Percentiles rank a stretch among this genome's conserved stretches.
phyloP scores from a whole-genome alignment of 2,797 vertebrate genomes.

The Hoplostethus mediterraneus region DNA sequence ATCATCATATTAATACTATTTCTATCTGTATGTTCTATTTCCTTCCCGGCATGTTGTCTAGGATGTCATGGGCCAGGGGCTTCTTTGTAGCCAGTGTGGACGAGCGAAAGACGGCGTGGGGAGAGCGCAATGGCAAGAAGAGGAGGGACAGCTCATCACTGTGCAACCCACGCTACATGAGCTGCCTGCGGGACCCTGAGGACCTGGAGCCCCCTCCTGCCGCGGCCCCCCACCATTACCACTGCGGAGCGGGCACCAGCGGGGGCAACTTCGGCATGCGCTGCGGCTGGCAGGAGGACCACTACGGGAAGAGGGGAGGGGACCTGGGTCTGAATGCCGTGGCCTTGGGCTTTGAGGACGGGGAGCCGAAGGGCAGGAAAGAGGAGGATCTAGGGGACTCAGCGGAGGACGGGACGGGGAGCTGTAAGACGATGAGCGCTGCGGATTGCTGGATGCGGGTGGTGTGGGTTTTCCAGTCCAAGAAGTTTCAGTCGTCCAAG shows the following conservation, averaged over 20 bases:
- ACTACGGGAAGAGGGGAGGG: slow-evolving; percentile 88
- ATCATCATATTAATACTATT: not conserved
- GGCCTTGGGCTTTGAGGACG: slow-evolving; percentile 90
- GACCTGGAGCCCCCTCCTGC: slow-evolving; percentile 78
- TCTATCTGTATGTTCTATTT: slow-evolving; percentile 6
- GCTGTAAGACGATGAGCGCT: slow-evolving; percentile 68
- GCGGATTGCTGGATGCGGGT: slow-evolving; percentile 86
- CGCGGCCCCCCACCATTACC: slow-evolving; percentile 73
- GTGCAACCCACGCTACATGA: slow-evolving; percentile 94
- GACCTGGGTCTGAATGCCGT: slow-evolving; percentile 89
- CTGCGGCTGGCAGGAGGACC: slow-evolving; percentile 96
- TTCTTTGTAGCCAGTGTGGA: slow-evolving; percentile 93
- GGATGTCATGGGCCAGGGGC: slow-evolving; percentile 98
- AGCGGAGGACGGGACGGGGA: slow-evolving; percentile 56
- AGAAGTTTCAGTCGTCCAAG: slow-evolving; percentile 94
- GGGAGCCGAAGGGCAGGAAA: slow-evolving; percentile 81
- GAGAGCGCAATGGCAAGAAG: slow-evolving; percentile 95
- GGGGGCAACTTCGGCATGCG: slow-evolving; percentile 83
- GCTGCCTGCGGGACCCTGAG: slow-evolving; percentile 93
- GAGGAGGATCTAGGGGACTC: slow-evolving; percentile 69
- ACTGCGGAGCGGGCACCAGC: slow-evolving; percentile 69
- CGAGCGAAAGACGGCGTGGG: slow-evolving; percentile 95
- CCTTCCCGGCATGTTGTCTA: slow-evolving; percentile 50
- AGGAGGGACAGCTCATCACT: slow-evolving; percentile 87
- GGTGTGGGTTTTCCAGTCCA: slow-evolving; percentile 91